Percentiles rank a stretch among this genome's conserved stretches.
These are phyloP conservation scores for Steinernema hermaphroditum DNA, from an alignment of 2,888 invertebrate genomes.

Conservation along the genomic window DNA sequence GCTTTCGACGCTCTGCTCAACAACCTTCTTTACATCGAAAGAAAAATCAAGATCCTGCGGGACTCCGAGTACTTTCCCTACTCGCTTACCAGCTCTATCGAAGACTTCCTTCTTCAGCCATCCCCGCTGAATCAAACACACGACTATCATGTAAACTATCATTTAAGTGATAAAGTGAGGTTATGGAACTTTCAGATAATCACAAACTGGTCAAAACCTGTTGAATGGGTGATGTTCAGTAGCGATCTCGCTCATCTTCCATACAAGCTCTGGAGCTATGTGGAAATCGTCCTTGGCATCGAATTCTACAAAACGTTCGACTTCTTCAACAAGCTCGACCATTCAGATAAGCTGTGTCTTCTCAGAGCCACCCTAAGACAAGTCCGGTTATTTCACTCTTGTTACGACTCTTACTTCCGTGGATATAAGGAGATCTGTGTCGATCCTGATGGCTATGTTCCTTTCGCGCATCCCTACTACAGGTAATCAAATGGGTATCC, in stretches of 20 bases:
- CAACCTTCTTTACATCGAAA: neutral
- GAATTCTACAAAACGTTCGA: neutral
- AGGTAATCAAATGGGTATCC: neutral
- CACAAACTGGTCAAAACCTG: neutral
- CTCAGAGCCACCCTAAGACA: neutral
- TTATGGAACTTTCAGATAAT: neutral
- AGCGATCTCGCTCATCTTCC: neutral
- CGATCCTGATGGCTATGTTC: neutral
- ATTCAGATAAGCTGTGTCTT: neutral
- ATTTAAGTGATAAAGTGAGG: no score
- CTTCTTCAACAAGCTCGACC: neutral
- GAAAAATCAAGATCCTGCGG: neutral
- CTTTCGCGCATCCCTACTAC: neutral
- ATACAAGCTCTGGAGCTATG: neutral
- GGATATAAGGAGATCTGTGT: neutral
- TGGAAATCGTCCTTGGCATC: neutral
- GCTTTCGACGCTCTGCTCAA: neutral
- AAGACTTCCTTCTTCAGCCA: neutral
- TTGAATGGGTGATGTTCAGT: neutral
- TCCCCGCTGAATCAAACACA: neutral
- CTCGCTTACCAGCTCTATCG: neutral
- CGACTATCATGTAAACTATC: neutral
- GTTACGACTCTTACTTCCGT: neutral
- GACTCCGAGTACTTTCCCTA: neutral
- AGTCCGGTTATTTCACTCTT: neutral